Conservation (phyloP, 2,888 invertebrate species). For the Caenorhabditis sulstoni region DNA sequence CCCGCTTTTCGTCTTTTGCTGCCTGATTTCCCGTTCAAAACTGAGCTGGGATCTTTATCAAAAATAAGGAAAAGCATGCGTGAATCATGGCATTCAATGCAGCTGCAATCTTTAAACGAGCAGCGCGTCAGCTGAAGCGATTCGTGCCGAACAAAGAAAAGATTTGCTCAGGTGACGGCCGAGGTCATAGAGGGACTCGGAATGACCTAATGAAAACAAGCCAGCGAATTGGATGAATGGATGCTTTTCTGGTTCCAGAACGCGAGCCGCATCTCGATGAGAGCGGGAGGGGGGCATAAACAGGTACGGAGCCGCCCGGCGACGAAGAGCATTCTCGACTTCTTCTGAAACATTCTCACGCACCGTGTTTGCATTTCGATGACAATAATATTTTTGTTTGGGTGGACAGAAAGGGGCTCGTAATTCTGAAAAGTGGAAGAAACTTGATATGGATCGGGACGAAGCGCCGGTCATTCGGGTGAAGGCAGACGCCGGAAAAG, state of each 20-base stretch:
- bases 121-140: background rate
- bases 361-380: slow-evolving; percentile 26
- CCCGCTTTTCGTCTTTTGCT: too few species aligned
- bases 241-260: background rate
- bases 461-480: background rate
- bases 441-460: slow-evolving; percentile 19
- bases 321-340: too few species aligned
- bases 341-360: slow-evolving; percentile 29
- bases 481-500: background rate
- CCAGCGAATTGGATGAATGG: background rate
- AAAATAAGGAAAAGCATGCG: too few species aligned
- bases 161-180: slow-evolving; percentile 20
- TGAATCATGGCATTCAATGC: too few species aligned
- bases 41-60: too few species aligned
- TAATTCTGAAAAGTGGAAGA: slow-evolving; percentile 23
- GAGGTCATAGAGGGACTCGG: background rate
- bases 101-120: too few species aligned
- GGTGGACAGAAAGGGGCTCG: background rate
- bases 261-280: slow-evolving; percentile 14
- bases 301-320: background rate
- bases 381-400: slow-evolving; percentile 27
- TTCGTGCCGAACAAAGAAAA: background rate
- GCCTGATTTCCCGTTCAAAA: too few species aligned
- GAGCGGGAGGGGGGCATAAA: slow-evolving; percentile 3
- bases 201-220: background rate